Evolutionary conservation across 2,888 invertebrate genomes (phyloP), one percentile per base, ranked within the genome.

Genomic region (Agonopterix subpropinquella): DNA sequence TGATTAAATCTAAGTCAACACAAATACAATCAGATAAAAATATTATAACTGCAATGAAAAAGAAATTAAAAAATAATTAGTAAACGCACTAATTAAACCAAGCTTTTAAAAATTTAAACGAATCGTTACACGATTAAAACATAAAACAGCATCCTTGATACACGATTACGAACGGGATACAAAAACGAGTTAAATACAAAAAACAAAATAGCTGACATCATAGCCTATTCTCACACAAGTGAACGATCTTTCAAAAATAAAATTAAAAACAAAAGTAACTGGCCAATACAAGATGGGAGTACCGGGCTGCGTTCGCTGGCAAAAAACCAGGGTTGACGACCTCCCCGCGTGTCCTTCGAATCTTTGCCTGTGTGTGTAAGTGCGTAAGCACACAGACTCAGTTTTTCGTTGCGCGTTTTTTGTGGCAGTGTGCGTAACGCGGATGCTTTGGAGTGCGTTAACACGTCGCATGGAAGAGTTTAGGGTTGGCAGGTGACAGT

Each of bases 241-340:
- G 74, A 75, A 77, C 72, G 76, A 79, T 77, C 81, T 77, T 79
- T 71, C 63, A 71, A 70, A 59, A 60, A 62, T 52, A 51, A 61
- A 64, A 71, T 71, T 70, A 65, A 66, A 63, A 62, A 65, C 64
- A 61, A 67, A 61, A 49, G 45, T 44, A 45, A 81, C 66, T 77
- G 80, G 79, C 85, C 87, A 87, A 86, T 83, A 77, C 76, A 75
- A 80, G 78, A 64, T 62, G 80, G 60, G 62, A 62, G 70, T 71
- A 83, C 73, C 83, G 77, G 75, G 62, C 73, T 72, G 74, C 69
- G 80, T 78, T 75, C 59, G 59, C 73, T 76, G 75, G 86, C 82
- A 86, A 87, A 88, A 88, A 87, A 86, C 77, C 58, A 65, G 76
- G 84, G 85, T 85, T 76, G 72, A 77, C 69, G 79, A 83, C 80